These are phyloP conservation scores for Nothobranchius kuhntae DNA, from an alignment of 2,113 vertebrate genomes.

Conservation along the genomic window DNA sequence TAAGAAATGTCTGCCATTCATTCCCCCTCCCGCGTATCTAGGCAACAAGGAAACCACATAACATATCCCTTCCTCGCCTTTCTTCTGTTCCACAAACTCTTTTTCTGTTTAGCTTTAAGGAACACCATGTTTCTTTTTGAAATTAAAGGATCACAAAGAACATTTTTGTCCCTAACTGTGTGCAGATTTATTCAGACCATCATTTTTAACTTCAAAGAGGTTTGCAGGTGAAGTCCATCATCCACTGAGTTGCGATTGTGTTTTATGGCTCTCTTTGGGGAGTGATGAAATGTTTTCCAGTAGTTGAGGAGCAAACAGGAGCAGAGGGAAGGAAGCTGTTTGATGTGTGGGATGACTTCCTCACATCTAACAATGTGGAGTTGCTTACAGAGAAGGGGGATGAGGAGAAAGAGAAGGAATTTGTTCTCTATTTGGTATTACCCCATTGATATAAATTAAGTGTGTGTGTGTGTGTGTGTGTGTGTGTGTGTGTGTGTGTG, in stretches of 20 bases:
- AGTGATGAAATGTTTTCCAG: slow-evolving; percentile 74
- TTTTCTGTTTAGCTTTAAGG: slow-evolving; percentile 26
- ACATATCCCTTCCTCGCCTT: slow-evolving; percentile 26
- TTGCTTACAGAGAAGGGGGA: slow-evolving; percentile 26
- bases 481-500: too few species aligned
- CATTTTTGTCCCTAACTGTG: neutral
- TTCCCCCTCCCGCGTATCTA: slow-evolving; percentile 54
- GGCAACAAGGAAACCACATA: slow-evolving; percentile 71
- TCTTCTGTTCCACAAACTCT: slow-evolving; percentile 28
- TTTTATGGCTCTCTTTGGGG: slow-evolving; percentile 72
- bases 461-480: too few species aligned
- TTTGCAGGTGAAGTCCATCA: slow-evolving; percentile 30
- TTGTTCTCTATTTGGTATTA: slow-evolving; percentile 54
- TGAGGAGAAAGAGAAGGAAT: slow-evolving; percentile 44
- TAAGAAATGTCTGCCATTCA: slow-evolving; percentile 34
- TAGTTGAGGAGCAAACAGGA: slow-evolving; percentile 53
- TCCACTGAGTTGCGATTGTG: slow-evolving; percentile 26
- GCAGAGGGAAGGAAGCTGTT: slow-evolving; percentile 11
- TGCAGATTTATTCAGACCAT: slow-evolving; percentile 8
- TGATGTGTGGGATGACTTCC: slow-evolving; percentile 44
- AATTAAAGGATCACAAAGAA: slow-evolving; percentile 29
- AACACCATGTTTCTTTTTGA: slow-evolving; percentile 34
- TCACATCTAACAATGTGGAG: slow-evolving; percentile 31
- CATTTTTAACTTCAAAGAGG: slow-evolving; percentile 12
- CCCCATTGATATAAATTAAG: slow-evolving; percentile 60